A percentile compares a stretch with the other conserved stretches of the same genome.
Evolutionary conservation across 1,140 invertebrate species (phyloP).

Genomic region (Potamilus streckersoni): DNA sequence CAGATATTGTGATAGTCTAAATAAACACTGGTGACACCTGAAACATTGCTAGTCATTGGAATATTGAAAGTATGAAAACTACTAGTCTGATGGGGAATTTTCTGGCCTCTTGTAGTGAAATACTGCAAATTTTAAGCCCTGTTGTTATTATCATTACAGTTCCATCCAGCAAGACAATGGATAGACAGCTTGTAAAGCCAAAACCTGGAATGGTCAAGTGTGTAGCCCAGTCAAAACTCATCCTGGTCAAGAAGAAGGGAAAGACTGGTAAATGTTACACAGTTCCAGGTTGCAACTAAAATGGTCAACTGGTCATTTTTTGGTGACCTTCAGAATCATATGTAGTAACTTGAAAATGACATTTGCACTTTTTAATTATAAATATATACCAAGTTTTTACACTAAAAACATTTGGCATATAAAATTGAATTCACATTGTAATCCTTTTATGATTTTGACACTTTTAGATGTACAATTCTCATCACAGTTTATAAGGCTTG

Average conservation of each 20-base stretch:
- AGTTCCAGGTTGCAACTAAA: not conserved
- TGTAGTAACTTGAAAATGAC: not conserved
- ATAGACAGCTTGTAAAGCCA: slow-evolving; percentile 10
- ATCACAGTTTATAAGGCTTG: not conserved
- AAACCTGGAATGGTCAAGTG: slow-evolving; percentile 35
- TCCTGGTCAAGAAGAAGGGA: slow-evolving; percentile 49
- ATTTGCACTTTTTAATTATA: not conserved
- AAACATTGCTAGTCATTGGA: no score
- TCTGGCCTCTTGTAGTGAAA: no score
- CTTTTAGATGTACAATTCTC: not conserved
- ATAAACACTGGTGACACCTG: no score
- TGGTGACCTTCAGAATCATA: no score
- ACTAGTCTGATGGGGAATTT: no score
- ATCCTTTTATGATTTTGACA: not conserved
- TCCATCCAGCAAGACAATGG: not conserved
- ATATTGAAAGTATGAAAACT: no score
- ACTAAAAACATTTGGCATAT: not conserved
- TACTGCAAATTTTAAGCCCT: no score
- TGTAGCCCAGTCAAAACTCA: slow-evolving; percentile 52
- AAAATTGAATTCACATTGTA: not conserved
- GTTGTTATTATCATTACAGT: not conserved
- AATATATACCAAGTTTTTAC: not conserved
- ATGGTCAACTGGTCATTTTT: no score
- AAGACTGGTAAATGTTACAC: slow-evolving; percentile 40
- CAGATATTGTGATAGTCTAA: no score